Conservation (phyloP, 2,797 vertebrate species). For the Gambusia yucatana region DNA sequence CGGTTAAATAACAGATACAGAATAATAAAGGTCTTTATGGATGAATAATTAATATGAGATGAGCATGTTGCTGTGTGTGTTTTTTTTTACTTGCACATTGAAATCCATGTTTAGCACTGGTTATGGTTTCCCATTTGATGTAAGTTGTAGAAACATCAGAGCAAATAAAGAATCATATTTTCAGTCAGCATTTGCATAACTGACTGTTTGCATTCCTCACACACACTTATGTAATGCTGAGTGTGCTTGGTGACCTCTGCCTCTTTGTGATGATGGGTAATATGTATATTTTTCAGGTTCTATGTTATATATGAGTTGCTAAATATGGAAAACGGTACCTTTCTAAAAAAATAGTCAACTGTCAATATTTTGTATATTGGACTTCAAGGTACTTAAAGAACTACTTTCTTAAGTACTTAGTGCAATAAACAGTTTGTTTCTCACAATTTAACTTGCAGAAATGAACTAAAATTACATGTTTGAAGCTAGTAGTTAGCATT, state of each 20-base stretch:
- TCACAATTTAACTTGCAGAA: neutral
- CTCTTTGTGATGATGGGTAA: neutral
- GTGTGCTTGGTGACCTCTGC: neutral
- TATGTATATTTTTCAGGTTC: neutral
- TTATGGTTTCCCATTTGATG: constrained; percentile 12
- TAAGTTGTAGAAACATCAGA: constrained; percentile 35
- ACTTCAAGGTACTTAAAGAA: too few species aligned
- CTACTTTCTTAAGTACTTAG: too few species aligned
- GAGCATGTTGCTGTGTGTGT: neutral
- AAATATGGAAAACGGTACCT: neutral
- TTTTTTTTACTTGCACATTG: constrained; percentile 6
- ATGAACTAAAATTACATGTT: neutral
- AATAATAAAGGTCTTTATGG: neutral
- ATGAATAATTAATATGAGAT: neutral
- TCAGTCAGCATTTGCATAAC: constrained; percentile 12
- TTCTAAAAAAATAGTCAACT: neutral
- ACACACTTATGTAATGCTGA: constrained; percentile 1
- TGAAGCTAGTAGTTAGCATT: neutral
- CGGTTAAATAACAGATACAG: too few species aligned
- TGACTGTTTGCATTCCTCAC: constrained; percentile 3
- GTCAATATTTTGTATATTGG: neutral
- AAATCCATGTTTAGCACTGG: constrained; percentile 15
- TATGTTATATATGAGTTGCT: neutral
- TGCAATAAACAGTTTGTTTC: too few species aligned
- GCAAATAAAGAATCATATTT: constrained; percentile 8